A percentile compares a stretch with the other conserved stretches of the same genome.
Conservation (phyloP, 2,888 invertebrate species). For the Drosophila kambysellisi region DNA sequence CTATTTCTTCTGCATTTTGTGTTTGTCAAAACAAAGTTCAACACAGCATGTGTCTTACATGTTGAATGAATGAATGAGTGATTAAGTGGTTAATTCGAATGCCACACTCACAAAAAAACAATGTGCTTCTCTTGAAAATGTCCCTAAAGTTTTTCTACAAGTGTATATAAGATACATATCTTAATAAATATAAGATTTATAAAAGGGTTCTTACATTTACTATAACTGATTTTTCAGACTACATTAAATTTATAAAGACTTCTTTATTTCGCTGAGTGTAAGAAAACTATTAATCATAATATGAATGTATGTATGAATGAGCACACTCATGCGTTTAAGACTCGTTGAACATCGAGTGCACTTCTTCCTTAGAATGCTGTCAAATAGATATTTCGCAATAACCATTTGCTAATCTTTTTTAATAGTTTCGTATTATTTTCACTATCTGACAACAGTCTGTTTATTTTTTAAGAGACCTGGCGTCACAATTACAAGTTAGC, state of each 20-base stretch:
- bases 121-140: neutral
- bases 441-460: slow-evolving; percentile 3
- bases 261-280: slow-evolving; percentile 1
- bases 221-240: neutral
- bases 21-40: slow-evolving; percentile 74
- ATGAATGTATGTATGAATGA: neutral
- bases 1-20: slow-evolving; percentile 25
- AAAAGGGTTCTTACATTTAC: neutral
- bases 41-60: slow-evolving; percentile 13
- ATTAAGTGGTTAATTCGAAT: slow-evolving; percentile 34
- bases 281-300: neutral
- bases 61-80: slow-evolving; percentile 36
- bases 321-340: slow-evolving; percentile 17
- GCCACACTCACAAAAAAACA: slow-evolving; percentile 12
- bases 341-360: slow-evolving; percentile 63
- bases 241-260: neutral
- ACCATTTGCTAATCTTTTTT: slow-evolving; percentile 47
- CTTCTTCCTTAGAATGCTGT: slow-evolving; percentile 50
- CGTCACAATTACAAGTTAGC: neutral
- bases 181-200: neutral
- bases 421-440: slow-evolving; percentile 15
- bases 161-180: neutral
- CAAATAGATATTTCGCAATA: slow-evolving; percentile 64
- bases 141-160: neutral
- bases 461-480: slow-evolving; percentile 13